phyloP scores from a whole-genome alignment of 2,113 vertebrate genomes.

The Rhegmatorhina hoffmannsi region DNA sequence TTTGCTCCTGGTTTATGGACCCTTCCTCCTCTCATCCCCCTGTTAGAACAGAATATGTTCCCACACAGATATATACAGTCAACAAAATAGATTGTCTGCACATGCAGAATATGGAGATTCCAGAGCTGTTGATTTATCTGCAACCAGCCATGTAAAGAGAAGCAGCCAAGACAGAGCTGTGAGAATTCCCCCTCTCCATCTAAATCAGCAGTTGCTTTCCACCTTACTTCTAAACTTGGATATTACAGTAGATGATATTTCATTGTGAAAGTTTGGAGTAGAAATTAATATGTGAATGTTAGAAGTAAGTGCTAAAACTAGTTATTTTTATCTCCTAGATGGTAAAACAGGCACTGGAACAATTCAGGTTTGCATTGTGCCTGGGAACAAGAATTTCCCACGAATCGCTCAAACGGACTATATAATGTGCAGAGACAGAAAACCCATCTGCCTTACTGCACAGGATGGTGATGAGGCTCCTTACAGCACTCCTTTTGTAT shows the following conservation, averaged over 20 bases:
- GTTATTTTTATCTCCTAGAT: slow-evolving; percentile 63
- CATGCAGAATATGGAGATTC: not conserved
- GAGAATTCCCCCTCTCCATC: not conserved
- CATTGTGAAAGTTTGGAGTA: not conserved
- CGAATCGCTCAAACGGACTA: not conserved
- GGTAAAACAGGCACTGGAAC: slow-evolving; percentile 85
- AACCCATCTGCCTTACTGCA: slow-evolving; percentile 71
- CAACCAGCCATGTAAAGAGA: not conserved
- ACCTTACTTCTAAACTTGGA: not conserved
- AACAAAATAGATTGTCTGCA: not conserved
- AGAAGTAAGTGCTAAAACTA: not conserved
- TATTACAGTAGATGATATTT: not conserved
- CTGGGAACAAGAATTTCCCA: slow-evolving; percentile 83
- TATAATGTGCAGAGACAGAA: slow-evolving; percentile 75
- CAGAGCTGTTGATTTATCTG: not conserved
- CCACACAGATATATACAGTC: accelerated
- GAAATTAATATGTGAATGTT: not conserved
- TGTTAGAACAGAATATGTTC: not conserved
- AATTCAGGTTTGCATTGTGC: slow-evolving; percentile 78
- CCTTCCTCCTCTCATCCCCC: not conserved
- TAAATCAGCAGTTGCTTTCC: not conserved
- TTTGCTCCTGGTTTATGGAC: not conserved
- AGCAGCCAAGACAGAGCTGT: not conserved
- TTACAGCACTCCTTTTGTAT: slow-evolving; percentile 78
- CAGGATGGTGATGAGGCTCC: slow-evolving; percentile 75